Evolutionary conservation across 2,113 vertebrate species (phyloP).

Genomic region (Panthera uncia): DNA sequence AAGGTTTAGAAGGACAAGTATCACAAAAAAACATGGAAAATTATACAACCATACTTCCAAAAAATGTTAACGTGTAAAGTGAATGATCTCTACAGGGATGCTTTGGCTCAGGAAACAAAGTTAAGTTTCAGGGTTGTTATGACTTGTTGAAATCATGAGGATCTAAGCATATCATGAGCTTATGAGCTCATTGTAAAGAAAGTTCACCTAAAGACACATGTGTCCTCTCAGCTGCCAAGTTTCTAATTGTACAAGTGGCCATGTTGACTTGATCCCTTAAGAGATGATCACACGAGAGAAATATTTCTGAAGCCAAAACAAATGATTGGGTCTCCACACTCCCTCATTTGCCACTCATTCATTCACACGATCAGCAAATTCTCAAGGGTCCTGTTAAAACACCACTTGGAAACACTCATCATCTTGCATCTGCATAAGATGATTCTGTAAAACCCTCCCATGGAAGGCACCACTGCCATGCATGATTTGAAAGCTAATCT

Average conservation of each 20-base stretch:
- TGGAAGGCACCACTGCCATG: neutral
- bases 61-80: neutral
- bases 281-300: neutral
- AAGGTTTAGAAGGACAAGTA: neutral
- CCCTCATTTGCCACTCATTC: neutral
- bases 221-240: conserved; percentile 16
- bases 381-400: conserved; percentile 19
- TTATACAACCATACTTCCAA: neutral
- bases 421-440: neutral
- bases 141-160: conserved; percentile 31
- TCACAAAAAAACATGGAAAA: neutral
- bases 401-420: neutral
- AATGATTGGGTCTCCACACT: neutral
- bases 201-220: conserved; percentile 25
- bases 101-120: conserved; percentile 23
- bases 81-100: neutral
- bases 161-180: conserved; percentile 28
- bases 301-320: conserved; percentile 57
- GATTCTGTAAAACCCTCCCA: neutral
- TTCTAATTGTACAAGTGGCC: neutral
- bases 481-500: neutral
- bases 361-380: neutral
- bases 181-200: conserved; percentile 43
- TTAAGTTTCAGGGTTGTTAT: neutral
- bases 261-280: conserved; percentile 39